Base-by-base conservation (phyloP, 2,888 invertebrate species). In the Tenthredo distinguenda region DNA sequence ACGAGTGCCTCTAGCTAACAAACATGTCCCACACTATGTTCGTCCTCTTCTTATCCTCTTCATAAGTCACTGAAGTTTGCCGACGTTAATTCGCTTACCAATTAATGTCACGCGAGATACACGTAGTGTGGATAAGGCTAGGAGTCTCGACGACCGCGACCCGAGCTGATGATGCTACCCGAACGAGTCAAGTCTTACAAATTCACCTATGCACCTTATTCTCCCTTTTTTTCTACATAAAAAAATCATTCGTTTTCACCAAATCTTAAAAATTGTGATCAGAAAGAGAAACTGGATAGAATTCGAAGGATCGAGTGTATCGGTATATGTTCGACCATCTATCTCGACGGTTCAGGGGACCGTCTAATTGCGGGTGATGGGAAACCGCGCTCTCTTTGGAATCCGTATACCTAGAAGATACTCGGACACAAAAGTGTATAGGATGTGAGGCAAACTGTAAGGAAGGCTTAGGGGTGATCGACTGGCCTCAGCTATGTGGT, bases 51-150 rank as follows among this genome's bases (percentile, higher is more conserved):
- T 62, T 43, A 4, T 58, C 43, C 10, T 62, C 58, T 81, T 43
- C 31, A 37, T 47, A 83, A 65, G 47, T 62, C 47, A 47, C n/a
- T 83, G 68, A 83, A 83, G 68, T 83, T 83, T 83, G 83, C 83
- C 83, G 83, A 68, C 83, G 83, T 83, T 83, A 83, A 83, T 83
- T 83, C 68, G 83, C 83, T 71, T 71, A 34, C 68, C 83, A 83
- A 83, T 83, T 68, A 83, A 83, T 50, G 83, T 83, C 83, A 83
- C 68, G 83, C 83, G 68, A 47, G 47, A 31, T 50, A 31, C 34
- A 62, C 43, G 26, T 10, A 18, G 74, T 26, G 43, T 74, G 43
- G 7, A 62, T 26, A 26, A 26, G 62, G 2, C 55, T n/a, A 79
- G 58, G 31, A 15, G 55, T 31, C 26, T 74, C 6, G 7, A 43